Conservation (phyloP, 2,888 invertebrate genomes). For the Philereme transversata region DNA sequence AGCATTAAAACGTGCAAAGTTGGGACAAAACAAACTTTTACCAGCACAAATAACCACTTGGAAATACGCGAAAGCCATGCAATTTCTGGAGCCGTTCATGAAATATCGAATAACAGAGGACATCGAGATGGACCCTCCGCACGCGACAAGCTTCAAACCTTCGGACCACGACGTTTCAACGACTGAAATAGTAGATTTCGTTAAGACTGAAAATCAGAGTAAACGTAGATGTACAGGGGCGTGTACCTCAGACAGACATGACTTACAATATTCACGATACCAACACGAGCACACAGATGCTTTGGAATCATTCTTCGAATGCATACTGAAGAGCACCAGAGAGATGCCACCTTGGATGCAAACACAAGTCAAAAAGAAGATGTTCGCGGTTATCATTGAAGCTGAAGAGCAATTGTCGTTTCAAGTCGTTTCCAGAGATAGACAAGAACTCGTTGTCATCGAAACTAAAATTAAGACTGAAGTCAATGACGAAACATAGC, state of each 20-base stretch:
- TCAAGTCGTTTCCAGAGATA: constrained; percentile 39
- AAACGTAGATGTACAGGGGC: constrained; percentile 56
- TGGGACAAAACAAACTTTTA: constrained; percentile 73
- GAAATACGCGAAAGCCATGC: constrained; percentile 78
- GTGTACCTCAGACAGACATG: constrained; percentile 32
- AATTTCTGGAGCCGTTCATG: constrained; percentile 76
- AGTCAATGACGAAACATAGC: constrained; percentile 45
- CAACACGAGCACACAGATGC: constrained; percentile 53
- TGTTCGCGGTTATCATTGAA: constrained; percentile 73
- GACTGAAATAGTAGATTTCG: constrained; percentile 46
- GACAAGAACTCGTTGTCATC: constrained; percentile 39
- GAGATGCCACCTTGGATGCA: constrained; percentile 77
- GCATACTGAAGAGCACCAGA: constrained; percentile 68
- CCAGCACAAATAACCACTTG: constrained; percentile 77
- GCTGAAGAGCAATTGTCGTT: constrained; percentile 67
- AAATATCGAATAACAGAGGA: constrained; percentile 76
- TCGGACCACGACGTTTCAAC: constrained; percentile 63
- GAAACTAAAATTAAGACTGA: constrained; percentile 68
- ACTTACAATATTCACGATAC: constrained; percentile 23
- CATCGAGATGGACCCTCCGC: constrained; percentile 65
- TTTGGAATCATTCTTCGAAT: constrained; percentile 71
- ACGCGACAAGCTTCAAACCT: constrained; percentile 27
- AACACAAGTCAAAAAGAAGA: constrained; percentile 77
- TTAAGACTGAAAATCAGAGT: constrained; percentile 37
- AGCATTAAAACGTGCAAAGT: constrained; percentile 72